phyloP scores from a whole-genome alignment of 2,888 invertebrate genomes.

The Ochlodes sylvanus region DNA sequence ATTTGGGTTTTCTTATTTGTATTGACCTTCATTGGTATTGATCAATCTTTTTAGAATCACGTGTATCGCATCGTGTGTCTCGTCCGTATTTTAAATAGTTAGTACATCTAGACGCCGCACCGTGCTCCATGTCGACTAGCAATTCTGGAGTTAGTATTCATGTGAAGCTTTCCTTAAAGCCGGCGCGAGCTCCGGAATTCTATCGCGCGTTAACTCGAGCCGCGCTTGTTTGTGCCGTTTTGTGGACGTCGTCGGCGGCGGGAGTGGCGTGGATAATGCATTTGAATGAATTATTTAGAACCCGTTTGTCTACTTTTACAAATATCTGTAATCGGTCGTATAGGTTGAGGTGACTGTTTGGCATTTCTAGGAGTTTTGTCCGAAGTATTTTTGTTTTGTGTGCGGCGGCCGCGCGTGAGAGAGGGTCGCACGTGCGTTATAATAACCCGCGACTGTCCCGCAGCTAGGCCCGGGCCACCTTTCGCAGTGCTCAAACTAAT shows the following conservation, averaged over 20 bases:
- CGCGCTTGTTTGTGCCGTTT: constrained; percentile 1
- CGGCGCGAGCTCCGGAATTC: constrained; percentile 12
- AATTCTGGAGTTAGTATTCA: constrained; percentile 25
- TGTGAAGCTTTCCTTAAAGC: constrained; percentile 16
- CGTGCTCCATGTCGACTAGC: constrained; percentile 6
- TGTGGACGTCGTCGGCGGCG: not conserved
- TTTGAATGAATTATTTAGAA: constrained; percentile 9
- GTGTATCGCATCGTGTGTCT: not conserved
- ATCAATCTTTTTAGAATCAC: no score
- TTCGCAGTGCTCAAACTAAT: no score
- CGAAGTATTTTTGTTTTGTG: no score
- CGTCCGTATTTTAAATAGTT: not conserved
- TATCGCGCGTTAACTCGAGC: constrained; percentile 12
- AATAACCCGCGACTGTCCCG: no score
- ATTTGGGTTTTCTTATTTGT: not conserved
- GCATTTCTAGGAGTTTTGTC: no score
- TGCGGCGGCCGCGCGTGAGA: no score
- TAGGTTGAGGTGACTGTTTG: no score
- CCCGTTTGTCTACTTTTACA: constrained; percentile 4
- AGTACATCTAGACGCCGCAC: not conserved
- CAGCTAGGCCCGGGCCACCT: no score
- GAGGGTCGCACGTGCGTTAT: no score
- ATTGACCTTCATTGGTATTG: no score
- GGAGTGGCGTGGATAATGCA: constrained; percentile 19
- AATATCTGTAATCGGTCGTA: not conserved